Percentiles rank a stretch among this genome's conserved stretches.
phyloP scores from a whole-genome alignment of 2,888 invertebrate species.

The Drosophila maculinotata region DNA sequence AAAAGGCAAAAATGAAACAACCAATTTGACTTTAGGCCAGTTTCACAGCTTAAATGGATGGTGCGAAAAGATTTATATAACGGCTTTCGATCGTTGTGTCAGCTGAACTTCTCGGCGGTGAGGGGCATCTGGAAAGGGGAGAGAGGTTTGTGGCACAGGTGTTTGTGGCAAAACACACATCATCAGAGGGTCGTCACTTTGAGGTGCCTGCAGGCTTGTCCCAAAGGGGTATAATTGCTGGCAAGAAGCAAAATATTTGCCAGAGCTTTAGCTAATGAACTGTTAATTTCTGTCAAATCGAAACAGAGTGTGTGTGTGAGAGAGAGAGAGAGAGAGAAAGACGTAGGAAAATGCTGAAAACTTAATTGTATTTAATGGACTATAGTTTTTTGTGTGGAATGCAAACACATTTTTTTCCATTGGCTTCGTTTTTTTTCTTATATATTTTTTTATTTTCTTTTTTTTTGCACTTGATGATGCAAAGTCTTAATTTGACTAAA shows the following conservation, averaged over 20 bases:
- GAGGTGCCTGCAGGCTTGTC: constrained; percentile 30
- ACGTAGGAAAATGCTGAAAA: constrained; percentile 45
- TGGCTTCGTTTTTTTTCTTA: constrained; percentile 8
- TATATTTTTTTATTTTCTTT: neutral
- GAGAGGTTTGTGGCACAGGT: constrained; percentile 1
- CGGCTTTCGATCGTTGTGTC: constrained; percentile 59
- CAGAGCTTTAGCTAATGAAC: constrained; percentile 66
- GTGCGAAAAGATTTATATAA: constrained; percentile 65
- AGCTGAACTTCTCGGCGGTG: constrained; percentile 10
- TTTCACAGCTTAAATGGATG: constrained; percentile 54
- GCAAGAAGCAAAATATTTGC: constrained; percentile 68
- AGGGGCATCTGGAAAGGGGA: neutral
- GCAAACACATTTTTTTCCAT: constrained; percentile 20
- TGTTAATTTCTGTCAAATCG: constrained; percentile 61
- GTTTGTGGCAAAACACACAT: constrained; percentile 59
- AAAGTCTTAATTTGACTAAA: constrained; percentile 69
- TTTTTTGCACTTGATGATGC: constrained; percentile 68
- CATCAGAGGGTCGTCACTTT: constrained; percentile 49
- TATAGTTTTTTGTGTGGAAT: constrained; percentile 25
- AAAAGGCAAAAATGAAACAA: neutral
- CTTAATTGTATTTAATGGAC: constrained; percentile 71
- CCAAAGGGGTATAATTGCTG: constrained; percentile 44
- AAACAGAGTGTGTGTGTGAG: neutral
- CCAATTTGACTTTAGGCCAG: constrained; percentile 39
- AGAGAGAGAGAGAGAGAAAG: neutral